Evolutionary conservation across 1,140 invertebrate species (phyloP), one percentile per base, ranked within the genome.

Genomic region (Phymorhynchus buccinoides): DNA sequence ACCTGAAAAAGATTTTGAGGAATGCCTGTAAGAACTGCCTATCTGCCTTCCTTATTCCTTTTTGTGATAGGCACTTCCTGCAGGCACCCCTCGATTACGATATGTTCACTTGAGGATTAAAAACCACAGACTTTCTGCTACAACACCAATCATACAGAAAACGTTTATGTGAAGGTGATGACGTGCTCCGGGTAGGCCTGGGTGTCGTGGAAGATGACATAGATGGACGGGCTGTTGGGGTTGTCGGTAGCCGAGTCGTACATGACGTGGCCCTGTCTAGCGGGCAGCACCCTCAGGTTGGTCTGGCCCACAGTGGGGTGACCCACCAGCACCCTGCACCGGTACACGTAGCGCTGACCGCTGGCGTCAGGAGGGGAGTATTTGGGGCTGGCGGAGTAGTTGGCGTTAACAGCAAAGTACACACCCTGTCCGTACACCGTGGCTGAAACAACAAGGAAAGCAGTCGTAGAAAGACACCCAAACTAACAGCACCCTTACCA

Each of bases 131-230:
- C n/a, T n/a, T n/a, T n/a, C n/a, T n/a, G 27, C 9, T 18, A 2
- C 37, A 9, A 0, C 14, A 27, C n/a, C n/a, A n/a, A n/a, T n/a
- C n/a, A n/a, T n/a, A n/a, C n/a, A n/a, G 41, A 37, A 37, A 27
- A 77, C 18, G 9, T 44, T 78, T 42, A 78, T 14, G n/a, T 78
- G 66, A 85, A 85, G 18, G 80, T 82, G 41, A 85, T 82, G 2
- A 85, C 14, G 84, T 90, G 90, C 35, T 89, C 86, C 30, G 90
- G 90, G 73, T 90, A 90, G 3, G 89, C 89, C 37, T 90, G 89
- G 0, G 88, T 87, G 78, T 91, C 90, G 83, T 87, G 62, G 56
- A 89, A 90, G 35, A 90, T 86, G 7, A 89, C 85, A 48, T 84
- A 90, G 14, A 35, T 87, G 84, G 18, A 71, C 6, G 68, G 68